Base-by-base conservation (phyloP, 1,140 invertebrate genomes). In the Diachasma alloeum region DNA sequence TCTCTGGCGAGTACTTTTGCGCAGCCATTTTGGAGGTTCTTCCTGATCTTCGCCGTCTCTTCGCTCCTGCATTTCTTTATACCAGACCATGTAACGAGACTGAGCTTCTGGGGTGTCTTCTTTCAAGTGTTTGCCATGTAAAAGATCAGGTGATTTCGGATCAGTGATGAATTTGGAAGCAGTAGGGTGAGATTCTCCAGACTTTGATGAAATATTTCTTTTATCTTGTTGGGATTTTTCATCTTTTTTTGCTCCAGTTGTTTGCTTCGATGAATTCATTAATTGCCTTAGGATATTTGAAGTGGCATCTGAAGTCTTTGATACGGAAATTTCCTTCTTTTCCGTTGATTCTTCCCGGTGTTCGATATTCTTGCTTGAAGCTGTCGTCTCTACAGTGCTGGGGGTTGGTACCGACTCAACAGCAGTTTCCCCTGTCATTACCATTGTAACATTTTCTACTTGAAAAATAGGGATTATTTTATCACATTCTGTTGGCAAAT, bases 31-130 rank as follows among this genome's bases (percentile, higher is more conserved):
- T 0, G 87, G 84, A 3, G 83, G 75, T 39, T 82, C 81, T 8
- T 84, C 83, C 37, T 87, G 84, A 17, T 85, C 85, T 17, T 87
- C 85, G 0, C 77, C 72, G 13, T 83, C 81, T 46, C 82, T 88
- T 36, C 78, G 81, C 74, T 88, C 87, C 78, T 83, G 77, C 77
- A 84, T 86, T 36, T 88, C 84, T 24, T 91, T 90, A 78, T 91
- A 91, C 91, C 91, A 91, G 4, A 89, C 89, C 91, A 92, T 91
- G 74, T 91, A 91, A 19, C 91, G 85, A 11, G 91, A 90, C 75
- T 85, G 87, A 19, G 85, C 77, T 69, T 86, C 83, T 11, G 79
- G 48, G 42, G 39, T 78, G 68, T 36, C 75, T 78, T 80, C 78
- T 81, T 66, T 73, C 15, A n/a, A 22, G 8, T 56, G 39, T 70